phyloP scores from a whole-genome alignment of 2,113 vertebrate species.

The Suncus etruscus region DNA sequence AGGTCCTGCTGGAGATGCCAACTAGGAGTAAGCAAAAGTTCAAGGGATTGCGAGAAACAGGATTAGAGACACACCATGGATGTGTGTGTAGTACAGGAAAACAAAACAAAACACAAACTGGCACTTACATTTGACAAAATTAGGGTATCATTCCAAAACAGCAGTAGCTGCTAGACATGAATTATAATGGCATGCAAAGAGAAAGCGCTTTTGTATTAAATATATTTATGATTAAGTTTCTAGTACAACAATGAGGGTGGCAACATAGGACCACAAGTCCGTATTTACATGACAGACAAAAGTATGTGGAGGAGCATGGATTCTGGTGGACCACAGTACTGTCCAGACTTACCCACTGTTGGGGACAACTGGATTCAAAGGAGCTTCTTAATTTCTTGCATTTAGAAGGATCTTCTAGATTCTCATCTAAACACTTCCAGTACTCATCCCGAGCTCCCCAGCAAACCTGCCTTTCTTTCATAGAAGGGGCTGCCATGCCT shows the following conservation, averaged over 20 bases:
- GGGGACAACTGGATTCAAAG: slow-evolving; percentile 92
- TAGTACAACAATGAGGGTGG: not conserved
- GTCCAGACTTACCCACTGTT: slow-evolving; percentile 92
- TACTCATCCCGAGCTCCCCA: slow-evolving; percentile 93
- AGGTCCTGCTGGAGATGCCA: not conserved
- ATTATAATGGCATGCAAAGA: not conserved
- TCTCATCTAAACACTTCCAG: slow-evolving; percentile 94
- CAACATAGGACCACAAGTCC: not conserved
- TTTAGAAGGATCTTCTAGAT: slow-evolving; percentile 80
- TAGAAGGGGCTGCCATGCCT: slow-evolving; percentile 92
- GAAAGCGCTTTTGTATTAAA: not conserved
- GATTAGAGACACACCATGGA: not conserved
- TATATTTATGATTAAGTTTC: not conserved
- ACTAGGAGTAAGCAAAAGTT: not conserved
- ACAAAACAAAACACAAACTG: not conserved
- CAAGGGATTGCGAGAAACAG: not conserved
- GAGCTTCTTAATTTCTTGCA: slow-evolving; percentile 88
- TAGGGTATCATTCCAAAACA: not conserved
- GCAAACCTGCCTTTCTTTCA: slow-evolving; percentile 91
- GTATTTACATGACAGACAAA: not conserved
- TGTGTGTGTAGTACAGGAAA: not conserved
- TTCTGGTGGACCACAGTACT: not conserved
- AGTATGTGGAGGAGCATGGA: not conserved
- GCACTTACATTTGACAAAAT: not conserved
- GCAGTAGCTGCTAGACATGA: not conserved